Conservation (phyloP, 64 coral and sea anemone genomes). For the Stylophora pistillata region DNA sequence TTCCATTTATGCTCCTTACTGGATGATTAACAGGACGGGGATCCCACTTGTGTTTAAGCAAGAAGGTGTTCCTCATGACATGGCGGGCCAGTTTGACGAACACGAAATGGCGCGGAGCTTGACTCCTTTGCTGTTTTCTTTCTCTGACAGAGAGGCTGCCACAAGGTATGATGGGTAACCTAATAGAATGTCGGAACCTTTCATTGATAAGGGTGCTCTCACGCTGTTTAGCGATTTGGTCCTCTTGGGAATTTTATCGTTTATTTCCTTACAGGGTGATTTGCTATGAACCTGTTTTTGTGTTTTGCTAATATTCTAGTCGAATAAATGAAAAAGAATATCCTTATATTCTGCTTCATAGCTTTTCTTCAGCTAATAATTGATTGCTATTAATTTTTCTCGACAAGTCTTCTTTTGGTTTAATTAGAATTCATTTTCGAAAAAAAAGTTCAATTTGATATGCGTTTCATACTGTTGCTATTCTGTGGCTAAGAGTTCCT, state of each 20-base stretch:
- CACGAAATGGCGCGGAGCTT: constrained; percentile 97
- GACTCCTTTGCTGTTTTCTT: constrained; percentile 85
- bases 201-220: not conserved
- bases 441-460: not conserved
- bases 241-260: too few species aligned
- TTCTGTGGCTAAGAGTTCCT: not conserved
- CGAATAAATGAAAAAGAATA: too few species aligned
- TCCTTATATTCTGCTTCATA: too few species aligned
- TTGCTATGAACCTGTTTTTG: too few species aligned
- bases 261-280: too few species aligned
- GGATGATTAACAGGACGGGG: constrained; percentile 97
- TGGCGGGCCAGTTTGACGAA: constrained; percentile 96
- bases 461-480: not conserved
- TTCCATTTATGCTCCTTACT: constrained; percentile 89
- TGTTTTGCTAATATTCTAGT: too few species aligned
- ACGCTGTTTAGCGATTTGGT: too few species aligned
- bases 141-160: constrained; percentile 84
- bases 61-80: constrained; percentile 72
- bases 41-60: constrained; percentile 95
- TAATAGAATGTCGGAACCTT: too few species aligned
- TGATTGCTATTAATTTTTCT: too few species aligned
- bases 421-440: not conserved
- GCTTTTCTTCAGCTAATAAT: too few species aligned
- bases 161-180: constrained; percentile 46
- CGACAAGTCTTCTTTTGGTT: not conserved